These are phyloP conservation scores for Uropetala carovei DNA, from an alignment of 2,888 invertebrate species.

Conservation along the genomic window DNA sequence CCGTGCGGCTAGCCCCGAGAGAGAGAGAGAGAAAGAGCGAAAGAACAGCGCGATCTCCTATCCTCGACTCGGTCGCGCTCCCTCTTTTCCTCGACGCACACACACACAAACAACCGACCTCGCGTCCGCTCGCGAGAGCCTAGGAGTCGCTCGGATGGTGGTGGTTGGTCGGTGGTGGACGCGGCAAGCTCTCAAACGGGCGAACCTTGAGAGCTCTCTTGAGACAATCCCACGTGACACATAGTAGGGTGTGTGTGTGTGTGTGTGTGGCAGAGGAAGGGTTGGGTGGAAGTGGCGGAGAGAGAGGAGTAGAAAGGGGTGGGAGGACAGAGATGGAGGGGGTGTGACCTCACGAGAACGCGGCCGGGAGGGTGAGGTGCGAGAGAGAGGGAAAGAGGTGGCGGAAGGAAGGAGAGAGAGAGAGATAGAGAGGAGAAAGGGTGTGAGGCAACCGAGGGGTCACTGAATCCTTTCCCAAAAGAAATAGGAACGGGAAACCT, in stretches of 20 bases:
- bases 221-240: slow-evolving; percentile 61
- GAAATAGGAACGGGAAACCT: slow-evolving; percentile 14
- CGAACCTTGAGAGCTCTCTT: slow-evolving; percentile 55
- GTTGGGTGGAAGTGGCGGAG: slow-evolving; percentile 16
- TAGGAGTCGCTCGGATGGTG: background rate
- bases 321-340: slow-evolving; percentile 23
- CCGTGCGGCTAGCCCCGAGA: background rate
- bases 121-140: background rate
- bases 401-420: background rate
- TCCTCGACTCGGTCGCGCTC: background rate
- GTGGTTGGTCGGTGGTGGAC: slow-evolving; percentile 16
- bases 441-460: slow-evolving; percentile 41
- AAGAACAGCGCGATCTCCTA: background rate
- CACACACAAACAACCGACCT: background rate
- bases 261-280: slow-evolving; percentile 23
- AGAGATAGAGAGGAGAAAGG: background rate
- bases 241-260: slow-evolving; percentile 6
- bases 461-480: slow-evolving; percentile 56
- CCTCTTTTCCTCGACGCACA: slow-evolving; percentile 5
- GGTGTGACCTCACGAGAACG: too few relatives aligned
- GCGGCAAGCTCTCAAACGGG: slow-evolving; percentile 9
- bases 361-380: background rate
- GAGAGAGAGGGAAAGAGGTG: background rate
- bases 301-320: background rate
- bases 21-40: background rate